phyloP scores from a whole-genome alignment of 2,113 vertebrate genomes.

The Nyctereutes procyonoides region DNA sequence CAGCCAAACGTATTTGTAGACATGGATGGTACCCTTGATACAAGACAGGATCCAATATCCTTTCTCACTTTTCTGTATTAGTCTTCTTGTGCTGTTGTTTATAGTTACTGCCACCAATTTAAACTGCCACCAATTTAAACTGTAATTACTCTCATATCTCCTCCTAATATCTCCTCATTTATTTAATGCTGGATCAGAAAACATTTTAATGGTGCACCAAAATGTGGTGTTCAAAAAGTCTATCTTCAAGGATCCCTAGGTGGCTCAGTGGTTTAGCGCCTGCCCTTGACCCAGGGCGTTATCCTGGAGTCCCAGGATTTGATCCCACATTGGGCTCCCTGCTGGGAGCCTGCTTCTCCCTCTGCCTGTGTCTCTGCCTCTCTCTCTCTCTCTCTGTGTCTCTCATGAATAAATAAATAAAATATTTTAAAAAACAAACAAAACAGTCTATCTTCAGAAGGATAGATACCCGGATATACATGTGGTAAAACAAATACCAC shows the following conservation, averaged over 20 bases:
- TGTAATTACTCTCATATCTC: neutral
- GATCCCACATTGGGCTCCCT: too few species aligned
- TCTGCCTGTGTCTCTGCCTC: too few species aligned
- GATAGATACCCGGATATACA: neutral
- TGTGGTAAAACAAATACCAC: neutral
- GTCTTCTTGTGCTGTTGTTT: neutral
- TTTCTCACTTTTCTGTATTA: neutral
- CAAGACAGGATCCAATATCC: neutral
- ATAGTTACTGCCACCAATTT: neutral
- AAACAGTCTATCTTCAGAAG: neutral
- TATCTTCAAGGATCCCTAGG: neutral
- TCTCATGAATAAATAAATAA: too few species aligned
- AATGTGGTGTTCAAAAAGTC: neutral
- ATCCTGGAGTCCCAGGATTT: too few species aligned
- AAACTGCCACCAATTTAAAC: too few species aligned
- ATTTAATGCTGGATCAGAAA: neutral
- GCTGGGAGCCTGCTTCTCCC: too few species aligned
- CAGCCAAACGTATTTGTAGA: neutral
- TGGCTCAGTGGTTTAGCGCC: too few species aligned
- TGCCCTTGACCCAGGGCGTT: too few species aligned
- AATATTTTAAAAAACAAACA: too few species aligned
- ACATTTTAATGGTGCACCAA: neutral
- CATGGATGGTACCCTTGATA: neutral
- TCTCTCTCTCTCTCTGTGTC: too few species aligned
- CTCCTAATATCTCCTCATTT: neutral